Percentiles rank a stretch among this genome's conserved stretches.
phyloP scores from a whole-genome alignment of 2,888 invertebrate species.

The Diarsia dahlii region DNA sequence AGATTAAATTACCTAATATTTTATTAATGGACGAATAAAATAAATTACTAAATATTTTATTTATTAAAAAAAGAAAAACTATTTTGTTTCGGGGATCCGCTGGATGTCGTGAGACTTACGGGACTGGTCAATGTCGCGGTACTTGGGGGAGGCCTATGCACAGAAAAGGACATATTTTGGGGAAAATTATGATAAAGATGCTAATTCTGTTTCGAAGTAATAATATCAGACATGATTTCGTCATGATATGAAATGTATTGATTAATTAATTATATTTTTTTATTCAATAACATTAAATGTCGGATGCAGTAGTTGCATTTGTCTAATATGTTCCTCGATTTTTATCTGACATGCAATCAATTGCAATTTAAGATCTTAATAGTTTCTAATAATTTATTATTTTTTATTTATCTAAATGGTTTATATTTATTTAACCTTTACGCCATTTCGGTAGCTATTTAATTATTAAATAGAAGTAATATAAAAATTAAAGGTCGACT shows the following conservation, averaged over 20 bases:
- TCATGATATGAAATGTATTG: slow-evolving; percentile 1
- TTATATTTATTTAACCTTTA: slow-evolving; percentile 35
- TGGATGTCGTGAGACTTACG: too few species aligned
- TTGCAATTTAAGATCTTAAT: slow-evolving; percentile 25
- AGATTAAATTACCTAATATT: neutral
- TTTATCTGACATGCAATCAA: slow-evolving; percentile 39
- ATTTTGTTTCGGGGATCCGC: too few species aligned
- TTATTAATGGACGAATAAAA: neutral
- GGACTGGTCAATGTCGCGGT: too few species aligned
- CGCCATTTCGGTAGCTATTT: slow-evolving; percentile 25
- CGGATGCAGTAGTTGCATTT: neutral
- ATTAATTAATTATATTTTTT: neutral
- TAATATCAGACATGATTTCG: neutral
- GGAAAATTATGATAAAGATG: too few species aligned
- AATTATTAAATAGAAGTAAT: slow-evolving; percentile 40
- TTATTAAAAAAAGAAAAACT: neutral
- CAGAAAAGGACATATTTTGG: too few species aligned
- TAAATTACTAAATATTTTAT: neutral
- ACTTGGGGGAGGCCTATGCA: too few species aligned
- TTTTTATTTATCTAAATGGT: neutral
- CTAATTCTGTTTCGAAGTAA: neutral
- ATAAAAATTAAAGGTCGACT: slow-evolving; percentile 57
- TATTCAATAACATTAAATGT: slow-evolving; percentile 6
- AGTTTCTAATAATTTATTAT: neutral
- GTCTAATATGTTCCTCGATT: neutral